Conservation (phyloP, 2,888 invertebrate species). For the Chironomus tentans region DNA sequence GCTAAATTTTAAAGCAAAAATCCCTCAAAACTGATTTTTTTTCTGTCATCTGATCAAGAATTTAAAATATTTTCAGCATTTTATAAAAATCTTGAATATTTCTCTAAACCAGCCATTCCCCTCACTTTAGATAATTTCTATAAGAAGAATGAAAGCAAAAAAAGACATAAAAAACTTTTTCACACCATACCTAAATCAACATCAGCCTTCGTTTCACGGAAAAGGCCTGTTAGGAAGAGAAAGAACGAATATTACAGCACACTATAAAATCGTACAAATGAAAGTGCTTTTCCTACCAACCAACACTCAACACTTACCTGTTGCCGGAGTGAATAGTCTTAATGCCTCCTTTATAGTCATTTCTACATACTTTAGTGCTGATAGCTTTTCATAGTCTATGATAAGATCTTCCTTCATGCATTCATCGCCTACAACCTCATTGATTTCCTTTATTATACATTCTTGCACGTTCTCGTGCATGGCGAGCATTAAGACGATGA, state of each 20-base stretch:
- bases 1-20: no score
- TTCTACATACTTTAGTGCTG: slow-evolving; percentile 22
- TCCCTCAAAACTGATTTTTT: no score
- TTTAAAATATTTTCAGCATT: no score
- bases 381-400: slow-evolving; percentile 23
- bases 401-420: slow-evolving; percentile 4
- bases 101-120: background rate
- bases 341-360: slow-evolving; percentile 25
- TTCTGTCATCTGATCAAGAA: no score
- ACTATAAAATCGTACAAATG: background rate
- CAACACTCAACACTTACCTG: slow-evolving; percentile 4
- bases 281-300: background rate
- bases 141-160: background rate
- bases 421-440: slow-evolving; percentile 12
- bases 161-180: background rate
- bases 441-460: slow-evolving; percentile 15
- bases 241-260: background rate
- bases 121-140: no score
- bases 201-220: slow-evolving; percentile 17
- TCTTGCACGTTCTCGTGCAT: slow-evolving; percentile 25
- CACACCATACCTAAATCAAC: slow-evolving; percentile 19
- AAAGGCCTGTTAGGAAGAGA: slow-evolving; percentile 4
- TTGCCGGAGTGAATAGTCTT: slow-evolving; percentile 21
- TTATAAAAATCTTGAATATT: background rate
- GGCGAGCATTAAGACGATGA: slow-evolving; percentile 20